Evolutionary conservation across 2,797 vertebrate species (phyloP).

Genomic region (Rhynchonycteris naso): DNA sequence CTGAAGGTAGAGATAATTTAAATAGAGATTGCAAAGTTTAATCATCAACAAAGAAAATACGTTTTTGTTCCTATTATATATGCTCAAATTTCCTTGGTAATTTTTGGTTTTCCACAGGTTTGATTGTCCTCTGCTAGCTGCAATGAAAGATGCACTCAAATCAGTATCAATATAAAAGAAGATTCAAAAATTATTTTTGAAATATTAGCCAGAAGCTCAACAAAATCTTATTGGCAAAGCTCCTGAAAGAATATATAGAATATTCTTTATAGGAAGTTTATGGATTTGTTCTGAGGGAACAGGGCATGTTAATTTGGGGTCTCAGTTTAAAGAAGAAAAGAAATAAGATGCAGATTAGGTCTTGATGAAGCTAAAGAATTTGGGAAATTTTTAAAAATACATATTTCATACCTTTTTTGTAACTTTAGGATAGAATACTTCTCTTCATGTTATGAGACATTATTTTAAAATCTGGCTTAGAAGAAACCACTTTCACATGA

Average conservation of each 20-base stretch:
- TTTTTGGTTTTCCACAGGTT: slow-evolving; percentile 54
- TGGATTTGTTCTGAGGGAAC: neutral
- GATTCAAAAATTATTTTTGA: slow-evolving; percentile 19
- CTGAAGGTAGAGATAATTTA: neutral
- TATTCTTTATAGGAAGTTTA: neutral
- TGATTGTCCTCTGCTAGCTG: slow-evolving; percentile 57
- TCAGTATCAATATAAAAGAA: neutral
- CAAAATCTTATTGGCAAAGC: neutral
- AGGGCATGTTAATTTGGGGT: neutral
- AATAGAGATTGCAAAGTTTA: slow-evolving; percentile 18
- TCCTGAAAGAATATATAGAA: neutral
- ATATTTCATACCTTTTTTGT: neutral
- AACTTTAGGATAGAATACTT: neutral
- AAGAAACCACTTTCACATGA: slow-evolving; percentile 1
- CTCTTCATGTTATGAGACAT: neutral
- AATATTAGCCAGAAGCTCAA: neutral
- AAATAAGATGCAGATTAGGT: neutral
- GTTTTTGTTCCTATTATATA: slow-evolving; percentile 54
- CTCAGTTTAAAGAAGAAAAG: neutral
- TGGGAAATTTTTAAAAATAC: neutral
- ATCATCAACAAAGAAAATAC: slow-evolving; percentile 59
- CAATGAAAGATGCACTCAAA: slow-evolving; percentile 15
- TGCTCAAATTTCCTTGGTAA: slow-evolving; percentile 58
- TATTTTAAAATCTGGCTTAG: slow-evolving; percentile 43
- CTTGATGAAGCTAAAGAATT: neutral